A percentile compares a stretch with the other conserved stretches of the same genome.
Evolutionary conservation across 2,888 invertebrate genomes (phyloP).

Genomic region (Hesperia comma): DNA sequence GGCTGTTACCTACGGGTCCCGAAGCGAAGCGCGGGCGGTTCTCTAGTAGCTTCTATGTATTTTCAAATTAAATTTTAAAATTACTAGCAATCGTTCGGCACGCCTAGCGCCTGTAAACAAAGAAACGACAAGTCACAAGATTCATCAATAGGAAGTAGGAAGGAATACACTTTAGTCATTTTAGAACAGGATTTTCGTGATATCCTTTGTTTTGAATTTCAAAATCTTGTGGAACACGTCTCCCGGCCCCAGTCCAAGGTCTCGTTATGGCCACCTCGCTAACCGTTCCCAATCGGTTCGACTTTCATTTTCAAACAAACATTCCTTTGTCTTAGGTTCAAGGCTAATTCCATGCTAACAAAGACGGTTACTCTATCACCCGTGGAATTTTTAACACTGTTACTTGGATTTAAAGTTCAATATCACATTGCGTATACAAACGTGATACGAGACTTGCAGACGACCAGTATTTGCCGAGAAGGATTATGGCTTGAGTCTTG

Average conservation of each 20-base stretch:
- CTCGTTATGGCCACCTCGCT: slow-evolving; percentile 38
- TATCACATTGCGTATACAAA: neutral
- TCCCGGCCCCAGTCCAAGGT: slow-evolving; percentile 38
- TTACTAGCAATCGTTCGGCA: too few relatives aligned
- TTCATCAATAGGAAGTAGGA: too few relatives aligned
- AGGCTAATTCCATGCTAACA: slow-evolving; percentile 56
- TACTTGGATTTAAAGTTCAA: neutral
- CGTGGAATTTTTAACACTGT: slow-evolving; percentile 18
- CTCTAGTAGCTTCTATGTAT: too few relatives aligned
- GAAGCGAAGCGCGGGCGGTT: too few relatives aligned
- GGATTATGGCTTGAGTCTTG: neutral
- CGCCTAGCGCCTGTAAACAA: too few relatives aligned
- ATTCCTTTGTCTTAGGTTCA: slow-evolving; percentile 71
- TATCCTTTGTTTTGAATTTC: slow-evolving; percentile 11
- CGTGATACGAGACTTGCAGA: neutral
- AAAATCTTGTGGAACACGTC: slow-evolving; percentile 12
- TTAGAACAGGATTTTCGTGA: too few relatives aligned
- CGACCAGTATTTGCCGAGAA: slow-evolving; percentile 12
- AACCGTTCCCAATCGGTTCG: slow-evolving; percentile 44
- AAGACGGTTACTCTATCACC: slow-evolving; percentile 6
- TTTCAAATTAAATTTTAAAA: too few relatives aligned
- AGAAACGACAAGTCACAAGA: too few relatives aligned
- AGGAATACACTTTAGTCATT: too few relatives aligned
- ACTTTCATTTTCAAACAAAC: slow-evolving; percentile 64
- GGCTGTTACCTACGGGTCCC: too few relatives aligned